Base-by-base conservation (phyloP, 2,888 invertebrate genomes). In the Phyto melanocephala region DNA sequence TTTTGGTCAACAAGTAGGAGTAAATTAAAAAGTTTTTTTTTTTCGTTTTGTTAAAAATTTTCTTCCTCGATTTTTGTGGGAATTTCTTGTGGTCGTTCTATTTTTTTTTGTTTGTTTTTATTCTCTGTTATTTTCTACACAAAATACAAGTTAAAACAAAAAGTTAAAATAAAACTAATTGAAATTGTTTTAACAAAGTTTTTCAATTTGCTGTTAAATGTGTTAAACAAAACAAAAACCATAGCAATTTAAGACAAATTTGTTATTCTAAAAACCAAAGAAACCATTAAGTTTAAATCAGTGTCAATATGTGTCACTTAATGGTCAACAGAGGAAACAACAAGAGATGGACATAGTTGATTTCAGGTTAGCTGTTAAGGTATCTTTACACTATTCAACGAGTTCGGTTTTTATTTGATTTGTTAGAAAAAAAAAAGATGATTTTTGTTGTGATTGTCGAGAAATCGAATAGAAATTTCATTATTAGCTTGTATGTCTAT, bases 161-260 rank as follows among this genome's bases (percentile, higher is more conserved):
- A 62, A 22, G 45, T 58, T 47, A 45, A 71, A 58, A 58, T 11
- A 58, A 63, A 74, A 52, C 28, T 72, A 52, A 72, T 52, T 72
- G 72, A 74, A 65, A 65, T 56, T 65, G 74, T 65, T 74, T 63
- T 11, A 20, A 10, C 17, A 56, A 75, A 75, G 22, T 75, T 75
- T 75, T 65, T 56, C 54, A 75, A 47, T 65, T 75, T 56, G 13
- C 10, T 45, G 8, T 63, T 54, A 15, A 50, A 62, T 35, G 7
- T 17, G n/a, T 28, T 28, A 3, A 3, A 3, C 28, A 5, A 28
- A 28, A 28, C 28, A 5, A 28, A n/a, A n/a, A n/a, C n/a, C n/a
- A 28, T 20, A 20, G 40, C 13, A 17, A 20, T 58, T 56, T 58
- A 24, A 58, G 37, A 24, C 20, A 52, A 52, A 42, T 28, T 45